phyloP scores from a whole-genome alignment of 2,113 vertebrate genomes.

The Lophius piscatorius region DNA sequence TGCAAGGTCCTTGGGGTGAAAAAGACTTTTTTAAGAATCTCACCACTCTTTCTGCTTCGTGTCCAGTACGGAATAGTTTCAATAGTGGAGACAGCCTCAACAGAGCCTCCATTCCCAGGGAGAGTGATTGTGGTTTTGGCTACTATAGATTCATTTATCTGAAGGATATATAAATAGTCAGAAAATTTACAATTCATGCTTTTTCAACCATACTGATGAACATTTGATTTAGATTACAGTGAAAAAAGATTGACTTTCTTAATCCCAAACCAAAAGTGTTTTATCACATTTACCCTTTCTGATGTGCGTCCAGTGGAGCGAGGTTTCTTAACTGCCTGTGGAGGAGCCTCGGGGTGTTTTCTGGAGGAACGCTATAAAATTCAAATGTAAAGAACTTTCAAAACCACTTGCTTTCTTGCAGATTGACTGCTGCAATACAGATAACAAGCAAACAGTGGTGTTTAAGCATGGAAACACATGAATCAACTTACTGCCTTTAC shows the following conservation, averaged over 20 bases:
- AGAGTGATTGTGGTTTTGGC: conserved; percentile 91
- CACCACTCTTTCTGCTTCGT: conserved; percentile 83
- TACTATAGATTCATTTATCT: conserved; percentile 92
- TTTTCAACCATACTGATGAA: not conserved
- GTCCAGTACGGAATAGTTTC: conserved; percentile 84
- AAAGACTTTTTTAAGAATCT: conserved; percentile 17
- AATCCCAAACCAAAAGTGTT: no score
- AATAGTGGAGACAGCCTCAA: conserved; percentile 91
- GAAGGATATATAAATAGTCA: not conserved
- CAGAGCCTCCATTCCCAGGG: conserved; percentile 86
- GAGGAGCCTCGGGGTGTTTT: conserved; percentile 84
- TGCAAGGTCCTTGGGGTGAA: not conserved
- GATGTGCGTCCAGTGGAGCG: conserved; percentile 81
- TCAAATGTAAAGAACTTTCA: conserved; percentile 8
- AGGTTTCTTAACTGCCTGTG: conserved; percentile 85
- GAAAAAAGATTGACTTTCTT: no score
- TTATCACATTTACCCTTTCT: conserved; percentile 81
- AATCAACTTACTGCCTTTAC: no score
- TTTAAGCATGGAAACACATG: no score
- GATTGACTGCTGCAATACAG: not conserved
- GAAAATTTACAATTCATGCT: not conserved
- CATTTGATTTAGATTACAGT: not conserved
- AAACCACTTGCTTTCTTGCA: not conserved
- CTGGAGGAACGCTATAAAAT: conserved; percentile 87
- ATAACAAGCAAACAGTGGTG: no score